Evolutionary conservation across 2,888 invertebrate genomes (phyloP), one percentile per base, ranked within the genome.

Genomic region (Brenthis hecate): DNA sequence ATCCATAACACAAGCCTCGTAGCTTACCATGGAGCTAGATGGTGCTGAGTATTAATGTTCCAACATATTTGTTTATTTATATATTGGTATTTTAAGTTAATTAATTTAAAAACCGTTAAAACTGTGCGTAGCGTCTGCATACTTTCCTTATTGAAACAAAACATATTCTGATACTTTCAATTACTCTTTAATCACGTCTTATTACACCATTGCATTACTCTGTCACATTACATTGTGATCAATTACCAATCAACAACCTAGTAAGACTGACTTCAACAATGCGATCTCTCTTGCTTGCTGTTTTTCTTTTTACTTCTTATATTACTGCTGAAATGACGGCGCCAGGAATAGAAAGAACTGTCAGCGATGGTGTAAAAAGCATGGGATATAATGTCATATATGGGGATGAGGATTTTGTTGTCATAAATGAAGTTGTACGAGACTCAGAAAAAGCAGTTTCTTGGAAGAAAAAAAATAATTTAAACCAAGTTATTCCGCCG

Each of bases 351-450:
- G 79, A 84, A 0, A 81, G 85, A 61, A 76, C 78, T 3, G 50
- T 85, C 2, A 85, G 81, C 61, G 81, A 85, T 5, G 87, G 85
- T 3, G 85, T 86, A 0, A 78, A 72, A 5, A 89, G 88, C 71
- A 23, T 79, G 19, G 87, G 87, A 0, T 86, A 81, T 43, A 85
- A 80, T 66, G 72, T 90, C 0, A 71, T 91, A 1, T 91, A 89
- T 63, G 89, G 88, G 1, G 88, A 90, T 69, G 86, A 90, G 76
- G 87, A 90, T 54, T 64, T 89, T 69, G 78, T 80, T 2, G 65
- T 87, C 0, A 74, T 89, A 5, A 91, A 91, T 72, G 80, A 90
- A 66, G 87, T 87, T 1, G 82, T 88, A 0, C 75, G 75, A 4
- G 82, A 87, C 16, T 74, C 77, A 6, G 91, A 91, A 69, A 87